phyloP scores from a whole-genome alignment of 2,797 vertebrate species.

The Pelodytes ibericus region DNA sequence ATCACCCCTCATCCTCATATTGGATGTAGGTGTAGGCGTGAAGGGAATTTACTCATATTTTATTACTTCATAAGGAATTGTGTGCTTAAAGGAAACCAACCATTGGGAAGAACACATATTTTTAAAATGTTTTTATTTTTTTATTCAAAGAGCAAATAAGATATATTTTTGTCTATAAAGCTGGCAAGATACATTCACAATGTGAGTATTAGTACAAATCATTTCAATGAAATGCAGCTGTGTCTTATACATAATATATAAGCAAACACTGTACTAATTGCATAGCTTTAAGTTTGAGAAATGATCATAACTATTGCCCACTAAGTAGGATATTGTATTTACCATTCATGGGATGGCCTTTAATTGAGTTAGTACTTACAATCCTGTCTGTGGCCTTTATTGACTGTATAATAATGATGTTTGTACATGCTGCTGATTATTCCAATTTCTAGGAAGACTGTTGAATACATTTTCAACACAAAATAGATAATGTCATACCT shows the following conservation, averaged over 20 bases:
- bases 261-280: slow-evolving; percentile 32
- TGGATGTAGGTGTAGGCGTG: too few relatives aligned
- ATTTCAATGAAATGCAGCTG: slow-evolving; percentile 31
- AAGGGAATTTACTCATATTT: too few relatives aligned
- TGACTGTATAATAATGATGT: neutral
- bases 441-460: neutral
- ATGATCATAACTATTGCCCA: slow-evolving; percentile 3
- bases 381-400: neutral
- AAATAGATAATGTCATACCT: too few relatives aligned
- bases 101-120: too few relatives aligned
- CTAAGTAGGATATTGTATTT: slow-evolving; percentile 5
- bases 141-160: neutral
- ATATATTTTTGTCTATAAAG: neutral
- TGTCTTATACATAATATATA: slow-evolving; percentile 30
- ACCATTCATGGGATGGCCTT: neutral
- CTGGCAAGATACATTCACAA: neutral
- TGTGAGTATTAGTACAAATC: slow-evolving; percentile 29
- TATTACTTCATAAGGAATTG: too few relatives aligned
- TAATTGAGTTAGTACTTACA: neutral
- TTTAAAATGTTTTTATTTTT: neutral
- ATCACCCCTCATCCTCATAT: too few relatives aligned
- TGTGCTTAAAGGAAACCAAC: too few relatives aligned
- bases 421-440: neutral
- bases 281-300: slow-evolving; percentile 28
- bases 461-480: too few relatives aligned